These are phyloP conservation scores for Indicator maculatus DNA, from an alignment of 2,113 vertebrate genomes.

Conservation along the genomic window DNA sequence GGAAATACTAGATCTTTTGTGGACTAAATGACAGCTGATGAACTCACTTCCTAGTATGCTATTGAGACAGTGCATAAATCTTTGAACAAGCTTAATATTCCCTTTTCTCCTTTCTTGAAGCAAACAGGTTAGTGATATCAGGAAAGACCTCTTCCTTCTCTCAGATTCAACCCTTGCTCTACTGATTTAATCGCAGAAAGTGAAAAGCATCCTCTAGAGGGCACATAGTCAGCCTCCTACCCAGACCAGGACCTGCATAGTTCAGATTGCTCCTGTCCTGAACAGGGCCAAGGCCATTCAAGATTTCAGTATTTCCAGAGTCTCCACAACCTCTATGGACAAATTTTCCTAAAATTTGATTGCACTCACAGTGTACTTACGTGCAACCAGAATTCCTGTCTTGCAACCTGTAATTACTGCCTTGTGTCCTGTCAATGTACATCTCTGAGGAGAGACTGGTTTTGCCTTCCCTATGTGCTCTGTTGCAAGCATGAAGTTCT, in stretches of 20 bases:
- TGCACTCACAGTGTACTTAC: neutral
- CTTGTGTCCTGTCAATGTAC: neutral
- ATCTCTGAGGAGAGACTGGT: neutral
- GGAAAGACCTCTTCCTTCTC: neutral
- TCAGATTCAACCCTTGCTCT: neutral
- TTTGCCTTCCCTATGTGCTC: neutral
- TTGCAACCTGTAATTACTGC: neutral
- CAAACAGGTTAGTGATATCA: neutral
- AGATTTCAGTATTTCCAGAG: neutral
- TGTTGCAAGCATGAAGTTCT: accelerated
- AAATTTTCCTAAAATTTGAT: neutral
- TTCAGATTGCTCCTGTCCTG: neutral
- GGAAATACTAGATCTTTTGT: neutral
- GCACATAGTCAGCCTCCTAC: neutral
- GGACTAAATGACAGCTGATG: neutral
- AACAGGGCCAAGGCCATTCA: neutral
- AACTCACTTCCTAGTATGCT: neutral
- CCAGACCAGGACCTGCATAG: neutral
- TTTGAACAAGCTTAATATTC: neutral
- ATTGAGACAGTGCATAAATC: neutral
- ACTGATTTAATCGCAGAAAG: neutral
- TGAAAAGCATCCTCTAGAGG: neutral
- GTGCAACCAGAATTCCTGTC: neutral
- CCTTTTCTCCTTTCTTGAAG: neutral
- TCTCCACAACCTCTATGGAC: neutral